Evolutionary conservation across 2,797 vertebrate genomes (phyloP), one percentile per base, ranked within the genome.

Genomic region (Australoheros facetus): DNA sequence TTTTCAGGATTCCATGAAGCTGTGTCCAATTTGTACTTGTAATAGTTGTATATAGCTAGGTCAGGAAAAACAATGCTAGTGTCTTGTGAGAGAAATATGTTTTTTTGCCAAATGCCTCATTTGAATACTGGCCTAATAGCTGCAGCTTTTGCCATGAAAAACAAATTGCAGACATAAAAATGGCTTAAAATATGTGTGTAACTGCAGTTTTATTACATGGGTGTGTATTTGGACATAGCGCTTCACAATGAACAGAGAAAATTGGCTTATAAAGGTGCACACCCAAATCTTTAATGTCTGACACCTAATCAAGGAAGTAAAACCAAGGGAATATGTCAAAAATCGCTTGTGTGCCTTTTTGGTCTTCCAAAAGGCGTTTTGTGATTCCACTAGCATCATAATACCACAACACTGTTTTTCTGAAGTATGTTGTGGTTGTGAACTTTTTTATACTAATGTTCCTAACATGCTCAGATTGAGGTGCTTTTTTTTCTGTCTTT

Each of bases 301-400:
- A 90, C 84, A 86, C 90, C 75, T 87, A 90, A 93, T 91, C 85
- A 91, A 72, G 83, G 76, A 86, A 85, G 77, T 73, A 73, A 82
- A 83, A 81, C 62, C 32, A 73, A 59, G 54, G 55, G 77, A 82
- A 86, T 86, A 56, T 86, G 78, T 72, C 59, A 87, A 70, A 86
- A 85, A 79, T 83, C 82, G 79, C 79, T 91, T 66, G 69, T 90
- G 83, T 90, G 85, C 77, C 72, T 86, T 90, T 86, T 90, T 84
- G 86, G 85, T 79, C 79, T 76, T 54, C n/a, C 28, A 3, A 75
- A 75, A 73, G 59, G 32, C 39, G 19, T 62, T 75, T 28, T 30
- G 60, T 79, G 80, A 83, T 88, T 87, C 66, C 58, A 62, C 64
- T 78, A 59, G 79, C 77, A 84, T 83, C 73, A 54, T 69, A 0